These are phyloP conservation scores for Limanda limanda DNA, from an alignment of 2,113 vertebrate species.

Conservation along the genomic window DNA sequence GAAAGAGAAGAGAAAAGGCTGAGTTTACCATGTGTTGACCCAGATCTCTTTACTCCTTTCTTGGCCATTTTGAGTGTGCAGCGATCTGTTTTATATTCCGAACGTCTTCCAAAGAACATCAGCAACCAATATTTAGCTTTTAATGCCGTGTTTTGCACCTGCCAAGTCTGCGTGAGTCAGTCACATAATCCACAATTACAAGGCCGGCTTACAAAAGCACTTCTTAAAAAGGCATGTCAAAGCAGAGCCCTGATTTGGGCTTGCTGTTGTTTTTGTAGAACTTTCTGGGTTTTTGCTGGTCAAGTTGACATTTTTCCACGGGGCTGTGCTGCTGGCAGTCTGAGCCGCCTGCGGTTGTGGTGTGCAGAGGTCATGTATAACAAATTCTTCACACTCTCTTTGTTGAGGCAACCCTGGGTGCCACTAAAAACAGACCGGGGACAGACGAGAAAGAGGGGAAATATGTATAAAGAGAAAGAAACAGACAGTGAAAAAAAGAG, in stretches of 20 bases:
- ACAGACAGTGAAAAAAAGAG: conserved; percentile 51
- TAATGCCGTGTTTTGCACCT: conserved; percentile 74
- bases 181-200: conserved; percentile 78
- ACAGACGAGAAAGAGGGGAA: conserved; percentile 69
- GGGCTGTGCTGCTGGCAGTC: conserved; percentile 67
- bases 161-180: conserved; percentile 74
- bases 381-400: conserved; percentile 83
- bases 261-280: conserved; percentile 64
- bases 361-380: conserved; percentile 80
- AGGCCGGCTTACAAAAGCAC: conserved; percentile 74
- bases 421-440: conserved; percentile 74
- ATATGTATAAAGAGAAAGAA: conserved; percentile 51
- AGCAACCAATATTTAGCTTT: conserved; percentile 75
- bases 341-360: conserved; percentile 68
- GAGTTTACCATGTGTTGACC: conserved; percentile 53
- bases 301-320: conserved; percentile 73
- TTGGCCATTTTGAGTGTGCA: conserved; percentile 36
- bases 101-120: conserved; percentile 60
- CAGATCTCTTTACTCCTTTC: conserved; percentile 49
- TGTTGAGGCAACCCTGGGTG: conserved; percentile 73
- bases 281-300: conserved; percentile 67
- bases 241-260: conserved; percentile 69
- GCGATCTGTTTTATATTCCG: conserved; percentile 49
- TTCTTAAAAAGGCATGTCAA: conserved; percentile 77
- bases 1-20: conserved; percentile 58